phyloP scores from a whole-genome alignment of 2,113 vertebrate genomes.

The Tichodroma muraria region DNA sequence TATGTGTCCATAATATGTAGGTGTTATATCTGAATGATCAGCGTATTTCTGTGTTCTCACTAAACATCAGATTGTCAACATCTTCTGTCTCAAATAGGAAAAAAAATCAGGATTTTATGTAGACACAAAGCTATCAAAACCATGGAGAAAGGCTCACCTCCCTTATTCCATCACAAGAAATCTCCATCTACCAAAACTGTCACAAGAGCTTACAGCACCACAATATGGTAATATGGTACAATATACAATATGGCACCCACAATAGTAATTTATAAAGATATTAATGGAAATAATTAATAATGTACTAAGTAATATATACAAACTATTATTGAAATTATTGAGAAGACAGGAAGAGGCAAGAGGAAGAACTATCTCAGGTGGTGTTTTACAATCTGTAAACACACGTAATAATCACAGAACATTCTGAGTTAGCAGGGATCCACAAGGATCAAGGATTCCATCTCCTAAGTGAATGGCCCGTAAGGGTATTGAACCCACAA shows the following conservation, averaged over 20 bases:
- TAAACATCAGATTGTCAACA: not conserved
- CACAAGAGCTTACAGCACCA: not conserved
- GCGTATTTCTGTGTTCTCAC: not conserved
- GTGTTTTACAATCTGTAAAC: not conserved
- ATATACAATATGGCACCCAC: not conserved
- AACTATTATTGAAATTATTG: not conserved
- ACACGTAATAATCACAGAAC: not conserved
- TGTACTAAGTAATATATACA: not conserved
- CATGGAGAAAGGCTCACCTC: not conserved
- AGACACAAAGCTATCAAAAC: not conserved
- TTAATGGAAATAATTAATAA: not conserved
- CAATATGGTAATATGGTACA: too few species aligned
- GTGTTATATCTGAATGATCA: not conserved
- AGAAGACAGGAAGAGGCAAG: not conserved
- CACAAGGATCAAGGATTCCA: not conserved
- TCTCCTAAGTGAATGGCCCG: not conserved
- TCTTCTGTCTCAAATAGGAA: not conserved
- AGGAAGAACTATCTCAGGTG: not conserved
- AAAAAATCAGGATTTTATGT: not conserved
- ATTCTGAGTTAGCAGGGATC: not conserved
- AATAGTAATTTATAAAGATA: not conserved
- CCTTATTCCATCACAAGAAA: not conserved
- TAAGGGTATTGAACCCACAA: not conserved
- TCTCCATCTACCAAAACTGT: not conserved
- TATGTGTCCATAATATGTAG: not conserved